phyloP scores from a whole-genome alignment of 2,888 invertebrate species.

The Drosophila falleni region DNA sequence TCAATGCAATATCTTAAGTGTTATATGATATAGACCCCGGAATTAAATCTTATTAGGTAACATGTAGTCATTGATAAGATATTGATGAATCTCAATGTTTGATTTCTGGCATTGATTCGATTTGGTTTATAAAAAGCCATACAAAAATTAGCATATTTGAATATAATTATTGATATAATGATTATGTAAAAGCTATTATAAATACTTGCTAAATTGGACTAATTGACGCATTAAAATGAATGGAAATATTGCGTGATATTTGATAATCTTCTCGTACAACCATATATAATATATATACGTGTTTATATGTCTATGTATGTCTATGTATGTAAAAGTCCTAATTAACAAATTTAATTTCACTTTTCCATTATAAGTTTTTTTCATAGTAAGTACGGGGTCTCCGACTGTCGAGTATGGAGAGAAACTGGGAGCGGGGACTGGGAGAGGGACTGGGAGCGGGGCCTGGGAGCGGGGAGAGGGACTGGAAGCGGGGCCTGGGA shows the following conservation, averaged over 20 bases:
- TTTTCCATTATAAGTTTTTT: too few species aligned
- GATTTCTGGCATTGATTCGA: constrained; percentile 47
- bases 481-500: too few species aligned
- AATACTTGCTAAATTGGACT: constrained; percentile 60
- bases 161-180: constrained; percentile 17
- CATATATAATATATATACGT: too few species aligned
- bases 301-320: too few species aligned
- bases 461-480: too few species aligned
- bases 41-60: constrained; percentile 74
- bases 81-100: constrained; percentile 55
- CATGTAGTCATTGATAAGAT: constrained; percentile 63
- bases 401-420: too few species aligned
- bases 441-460: too few species aligned
- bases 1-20: constrained; percentile 52
- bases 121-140: constrained; percentile 62
- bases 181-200: constrained; percentile 36
- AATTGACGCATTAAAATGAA: constrained; percentile 69
- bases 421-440: too few species aligned
- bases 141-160: constrained; percentile 50
- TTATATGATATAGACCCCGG: constrained; percentile 31
- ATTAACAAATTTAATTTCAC: too few species aligned
- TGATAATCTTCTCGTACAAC: too few species aligned
- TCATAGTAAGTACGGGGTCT: too few species aligned
- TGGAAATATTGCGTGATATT: constrained; percentile 42
- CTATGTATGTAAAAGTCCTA: too few species aligned